Evolutionary conservation across 92 coral and sea anemone genomes (phyloP).

Genomic region (Scolanthus callimorphus): DNA sequence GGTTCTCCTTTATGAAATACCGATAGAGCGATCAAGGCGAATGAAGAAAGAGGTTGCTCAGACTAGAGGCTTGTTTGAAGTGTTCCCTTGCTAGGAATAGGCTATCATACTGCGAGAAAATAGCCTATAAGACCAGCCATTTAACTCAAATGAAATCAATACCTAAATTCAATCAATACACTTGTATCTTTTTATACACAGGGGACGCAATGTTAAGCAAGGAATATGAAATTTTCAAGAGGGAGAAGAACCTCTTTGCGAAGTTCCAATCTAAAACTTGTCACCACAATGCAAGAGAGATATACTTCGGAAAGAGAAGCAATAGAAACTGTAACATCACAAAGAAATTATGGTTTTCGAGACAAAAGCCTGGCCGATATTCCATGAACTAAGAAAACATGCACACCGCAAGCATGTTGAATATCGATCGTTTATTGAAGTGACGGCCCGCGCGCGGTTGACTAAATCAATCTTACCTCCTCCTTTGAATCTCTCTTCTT

Average conservation of each 20-base stretch:
- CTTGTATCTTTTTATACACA: not conserved
- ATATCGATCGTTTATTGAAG: too few species aligned
- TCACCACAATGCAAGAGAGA: not conserved
- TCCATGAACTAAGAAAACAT: too few species aligned
- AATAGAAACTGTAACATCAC: too few species aligned
- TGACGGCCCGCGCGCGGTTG: not conserved
- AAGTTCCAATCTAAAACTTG: not conserved
- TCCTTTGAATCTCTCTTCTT: not conserved
- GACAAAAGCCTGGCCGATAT: too few species aligned
- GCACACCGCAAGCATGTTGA: too few species aligned
- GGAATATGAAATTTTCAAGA: not conserved
- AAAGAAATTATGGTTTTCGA: too few species aligned
- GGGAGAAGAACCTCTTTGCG: not conserved
- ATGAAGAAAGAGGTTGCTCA: not conserved
- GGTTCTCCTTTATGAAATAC: not conserved
- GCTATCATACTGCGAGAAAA: not conserved
- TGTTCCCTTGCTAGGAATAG: not conserved
- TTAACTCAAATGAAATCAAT: slow-evolving; percentile 1
- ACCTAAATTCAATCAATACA: not conserved
- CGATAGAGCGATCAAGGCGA: not conserved
- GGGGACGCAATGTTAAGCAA: not conserved
- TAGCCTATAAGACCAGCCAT: not conserved
- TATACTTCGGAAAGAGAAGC: too few species aligned
- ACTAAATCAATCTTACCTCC: not conserved
- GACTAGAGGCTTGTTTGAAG: not conserved